Evolutionary conservation across 2,113 vertebrate genomes (phyloP).

Genomic region (Stomatorhinus ivindoensis): DNA sequence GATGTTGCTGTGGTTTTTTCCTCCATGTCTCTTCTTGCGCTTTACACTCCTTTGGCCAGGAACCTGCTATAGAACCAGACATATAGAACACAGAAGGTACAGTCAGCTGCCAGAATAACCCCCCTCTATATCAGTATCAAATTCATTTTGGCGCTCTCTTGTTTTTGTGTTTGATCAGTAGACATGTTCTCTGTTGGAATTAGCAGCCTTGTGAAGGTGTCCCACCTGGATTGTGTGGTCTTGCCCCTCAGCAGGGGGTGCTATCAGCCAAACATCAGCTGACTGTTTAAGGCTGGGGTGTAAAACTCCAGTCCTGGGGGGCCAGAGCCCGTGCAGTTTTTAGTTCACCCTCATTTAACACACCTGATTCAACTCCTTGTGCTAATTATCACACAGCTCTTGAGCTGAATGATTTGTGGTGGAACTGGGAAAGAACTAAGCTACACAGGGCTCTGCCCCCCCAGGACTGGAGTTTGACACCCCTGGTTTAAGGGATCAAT

Average conservation of each 20-base stretch:
- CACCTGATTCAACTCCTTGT: no score
- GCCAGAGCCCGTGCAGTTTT: no score
- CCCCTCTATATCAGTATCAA: not conserved
- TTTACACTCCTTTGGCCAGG: not conserved
- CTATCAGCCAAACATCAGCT: not conserved
- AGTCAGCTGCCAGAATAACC: not conserved
- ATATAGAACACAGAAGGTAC: not conserved
- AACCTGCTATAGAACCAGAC: not conserved
- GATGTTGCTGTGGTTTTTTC: not conserved
- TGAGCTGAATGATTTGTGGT: no score
- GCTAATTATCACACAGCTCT: no score
- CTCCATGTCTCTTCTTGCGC: not conserved
- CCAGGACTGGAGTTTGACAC: no score
- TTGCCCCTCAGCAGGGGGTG: not conserved
- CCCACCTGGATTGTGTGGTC: not conserved
- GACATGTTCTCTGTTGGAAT: not conserved
- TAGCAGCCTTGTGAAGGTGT: not conserved
- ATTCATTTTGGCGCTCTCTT: not conserved
- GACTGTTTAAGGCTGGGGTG: not conserved
- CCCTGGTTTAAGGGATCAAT: not conserved
- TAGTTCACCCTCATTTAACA: no score
- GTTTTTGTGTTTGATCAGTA: not conserved
- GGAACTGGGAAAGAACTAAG: no score
- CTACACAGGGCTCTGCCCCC: no score
- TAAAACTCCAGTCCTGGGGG: no score